phyloP scores from a whole-genome alignment of 2,113 vertebrate species.

The Platichthys stellatus region DNA sequence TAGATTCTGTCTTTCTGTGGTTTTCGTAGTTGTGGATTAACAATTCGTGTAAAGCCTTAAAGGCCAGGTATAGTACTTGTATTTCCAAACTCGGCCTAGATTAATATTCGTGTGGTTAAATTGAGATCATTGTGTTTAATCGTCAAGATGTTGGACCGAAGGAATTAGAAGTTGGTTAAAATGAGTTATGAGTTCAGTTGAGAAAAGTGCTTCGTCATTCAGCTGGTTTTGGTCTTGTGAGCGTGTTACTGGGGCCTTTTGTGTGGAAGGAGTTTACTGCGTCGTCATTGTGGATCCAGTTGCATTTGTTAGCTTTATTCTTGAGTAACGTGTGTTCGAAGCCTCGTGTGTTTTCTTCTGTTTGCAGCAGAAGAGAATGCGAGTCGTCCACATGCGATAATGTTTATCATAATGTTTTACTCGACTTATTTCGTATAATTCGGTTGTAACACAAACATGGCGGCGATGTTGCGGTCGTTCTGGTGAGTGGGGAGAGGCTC shows the following conservation, averaged over 20 bases:
- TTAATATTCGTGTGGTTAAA: not conserved
- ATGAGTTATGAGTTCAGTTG: not conserved
- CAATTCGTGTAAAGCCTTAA: not conserved
- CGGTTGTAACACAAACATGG: conserved; percentile 62
- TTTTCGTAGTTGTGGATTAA: not conserved
- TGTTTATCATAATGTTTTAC: accelerated
- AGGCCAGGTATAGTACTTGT: not conserved
- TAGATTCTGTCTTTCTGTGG: no score
- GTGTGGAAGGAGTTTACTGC: not conserved
- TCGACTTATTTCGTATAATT: not conserved
- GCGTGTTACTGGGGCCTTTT: conserved; percentile 1
- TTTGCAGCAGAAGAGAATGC: accelerated
- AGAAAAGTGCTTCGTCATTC: conserved; percentile 79
- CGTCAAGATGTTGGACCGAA: not conserved
- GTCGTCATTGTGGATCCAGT: accelerated
- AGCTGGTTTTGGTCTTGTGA: not conserved
- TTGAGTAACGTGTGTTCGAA: not conserved
- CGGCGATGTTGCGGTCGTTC: conserved; percentile 65
- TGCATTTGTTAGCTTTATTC: accelerated
- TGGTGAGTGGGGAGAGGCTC: conserved; percentile 43
- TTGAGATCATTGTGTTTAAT: accelerated
- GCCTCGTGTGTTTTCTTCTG: conserved; percentile 25
- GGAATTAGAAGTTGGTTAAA: not conserved
- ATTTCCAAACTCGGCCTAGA: no score
- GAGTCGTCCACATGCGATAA: accelerated